A percentile compares a stretch with the other conserved stretches of the same genome.
Conservation (phyloP, 1,140 invertebrate genomes). For the Psilanteris sp. region DNA sequence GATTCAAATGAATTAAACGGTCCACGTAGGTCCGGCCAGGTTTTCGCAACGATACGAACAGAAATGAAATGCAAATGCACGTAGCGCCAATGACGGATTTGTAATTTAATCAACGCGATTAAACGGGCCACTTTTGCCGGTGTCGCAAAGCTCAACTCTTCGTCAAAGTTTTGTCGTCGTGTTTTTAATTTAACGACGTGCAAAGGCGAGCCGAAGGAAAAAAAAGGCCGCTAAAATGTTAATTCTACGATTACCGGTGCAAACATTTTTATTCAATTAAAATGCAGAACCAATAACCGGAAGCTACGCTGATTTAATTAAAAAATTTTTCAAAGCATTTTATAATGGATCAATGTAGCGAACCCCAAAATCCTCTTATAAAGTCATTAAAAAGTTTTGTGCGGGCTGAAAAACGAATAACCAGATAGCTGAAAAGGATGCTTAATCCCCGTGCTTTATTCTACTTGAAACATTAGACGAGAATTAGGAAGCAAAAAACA, state of each 20-base stretch:
- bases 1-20: too few relatives aligned
- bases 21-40: too few relatives aligned
- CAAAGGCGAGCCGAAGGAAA: too few relatives aligned
- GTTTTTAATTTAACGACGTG: too few relatives aligned
- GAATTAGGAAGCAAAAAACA: constrained; percentile 22
- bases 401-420: constrained; percentile 16
- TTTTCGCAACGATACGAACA: too few relatives aligned
- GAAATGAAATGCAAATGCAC: too few relatives aligned
- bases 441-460: background rate
- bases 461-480: constrained; percentile 16
- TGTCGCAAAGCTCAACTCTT: too few relatives aligned
- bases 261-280: constrained; percentile 17
- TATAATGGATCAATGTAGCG: constrained; percentile 1
- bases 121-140: too few relatives aligned
- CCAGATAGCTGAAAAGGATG: constrained; percentile 11
- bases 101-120: too few relatives aligned
- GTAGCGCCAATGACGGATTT: too few relatives aligned
- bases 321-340: constrained; percentile 25
- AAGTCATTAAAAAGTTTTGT: constrained; percentile 15
- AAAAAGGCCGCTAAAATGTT: background rate
- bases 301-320: constrained; percentile 15
- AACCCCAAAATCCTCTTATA: constrained; percentile 10
- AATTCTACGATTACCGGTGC: constrained; percentile 6
- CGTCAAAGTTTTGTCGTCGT: too few relatives aligned
- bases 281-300: constrained; percentile 3